Conservation (phyloP, 2,113 vertebrate genomes). For the Talpa occidentalis region DNA sequence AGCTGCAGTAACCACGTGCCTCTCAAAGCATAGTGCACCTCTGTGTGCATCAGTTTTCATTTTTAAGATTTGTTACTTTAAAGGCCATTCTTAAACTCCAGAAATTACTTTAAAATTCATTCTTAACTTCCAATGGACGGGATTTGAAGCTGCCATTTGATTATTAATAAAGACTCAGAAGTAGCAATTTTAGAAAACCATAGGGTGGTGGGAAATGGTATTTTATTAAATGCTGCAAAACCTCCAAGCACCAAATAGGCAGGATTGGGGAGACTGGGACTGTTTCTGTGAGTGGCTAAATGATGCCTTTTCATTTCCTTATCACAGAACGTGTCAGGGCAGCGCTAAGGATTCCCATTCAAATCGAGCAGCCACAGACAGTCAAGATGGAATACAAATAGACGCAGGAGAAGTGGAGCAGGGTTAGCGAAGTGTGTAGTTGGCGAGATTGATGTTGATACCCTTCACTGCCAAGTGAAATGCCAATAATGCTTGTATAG, state of each 20-base stretch:
- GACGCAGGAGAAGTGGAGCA: conserved; percentile 79
- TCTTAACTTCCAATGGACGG: neutral
- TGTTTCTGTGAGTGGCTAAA: conserved; percentile 22
- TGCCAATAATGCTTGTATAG: conserved; percentile 95
- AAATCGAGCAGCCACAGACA: conserved; percentile 70
- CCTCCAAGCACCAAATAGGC: neutral
- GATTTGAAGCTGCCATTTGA: conserved; percentile 39
- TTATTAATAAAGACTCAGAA: conserved; percentile 34
- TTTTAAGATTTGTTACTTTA: conserved; percentile 66
- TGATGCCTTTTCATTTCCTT: conserved; percentile 71
- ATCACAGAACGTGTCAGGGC: conserved; percentile 59
- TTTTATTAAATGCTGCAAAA: conserved; percentile 51
- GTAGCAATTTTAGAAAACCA: conserved; percentile 59
- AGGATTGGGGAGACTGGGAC: neutral
- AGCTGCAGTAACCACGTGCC: conserved; percentile 35
- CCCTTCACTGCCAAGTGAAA: conserved; percentile 93
- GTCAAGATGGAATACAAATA: conserved; percentile 83
- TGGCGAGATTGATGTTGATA: conserved; percentile 92
- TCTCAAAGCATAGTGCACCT: conserved; percentile 39
- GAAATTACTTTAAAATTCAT: conserved; percentile 28
- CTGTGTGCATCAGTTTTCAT: neutral
- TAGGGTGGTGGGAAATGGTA: neutral
- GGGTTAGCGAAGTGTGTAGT: conserved; percentile 87
- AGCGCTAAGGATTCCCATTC: conserved; percentile 80
- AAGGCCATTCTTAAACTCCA: conserved; percentile 45